A percentile compares a stretch with the other conserved stretches of the same genome.
phyloP scores from a whole-genome alignment of 1,140 invertebrate genomes.

The Acromyrmex heyeri region DNA sequence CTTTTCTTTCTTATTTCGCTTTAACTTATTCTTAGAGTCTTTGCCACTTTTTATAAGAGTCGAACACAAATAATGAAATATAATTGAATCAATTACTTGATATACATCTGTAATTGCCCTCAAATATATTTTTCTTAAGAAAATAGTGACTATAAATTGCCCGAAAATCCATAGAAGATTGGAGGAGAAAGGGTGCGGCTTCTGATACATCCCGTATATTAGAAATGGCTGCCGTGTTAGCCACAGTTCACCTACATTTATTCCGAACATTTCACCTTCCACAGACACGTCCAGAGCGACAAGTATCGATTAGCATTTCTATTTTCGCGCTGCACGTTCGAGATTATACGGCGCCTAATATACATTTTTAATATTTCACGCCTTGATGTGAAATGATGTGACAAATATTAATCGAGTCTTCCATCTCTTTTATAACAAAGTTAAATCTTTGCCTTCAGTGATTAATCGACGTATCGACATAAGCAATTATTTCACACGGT shows the following conservation, averaged over 20 bases:
- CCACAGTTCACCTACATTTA: slow-evolving; percentile 64
- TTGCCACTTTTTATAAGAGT: neutral
- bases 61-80: neutral
- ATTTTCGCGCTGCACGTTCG: slow-evolving; percentile 58
- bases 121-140: neutral
- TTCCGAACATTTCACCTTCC: slow-evolving; percentile 63
- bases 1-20: too few relatives aligned
- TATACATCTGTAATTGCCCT: neutral
- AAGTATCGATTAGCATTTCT: slow-evolving; percentile 60
- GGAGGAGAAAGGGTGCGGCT: slow-evolving; percentile 55
- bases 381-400: neutral
- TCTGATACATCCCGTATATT: slow-evolving; percentile 56
- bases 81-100: neutral
- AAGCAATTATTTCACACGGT: neutral
- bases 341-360: slow-evolving; percentile 53
- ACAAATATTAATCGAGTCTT: slow-evolving; percentile 26
- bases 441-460: neutral
- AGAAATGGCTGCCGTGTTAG: slow-evolving; percentile 61
- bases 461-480: slow-evolving; percentile 5
- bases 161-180: slow-evolving; percentile 4
- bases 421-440: neutral
- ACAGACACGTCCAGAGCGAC: slow-evolving; percentile 53
- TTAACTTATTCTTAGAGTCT: too few relatives aligned
- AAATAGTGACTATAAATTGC: neutral
- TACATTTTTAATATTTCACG: slow-evolving; percentile 57